A percentile compares a stretch with the other conserved stretches of the same genome.
phyloP scores from a whole-genome alignment of 2,888 invertebrate species.

The Tethea ocularis region DNA sequence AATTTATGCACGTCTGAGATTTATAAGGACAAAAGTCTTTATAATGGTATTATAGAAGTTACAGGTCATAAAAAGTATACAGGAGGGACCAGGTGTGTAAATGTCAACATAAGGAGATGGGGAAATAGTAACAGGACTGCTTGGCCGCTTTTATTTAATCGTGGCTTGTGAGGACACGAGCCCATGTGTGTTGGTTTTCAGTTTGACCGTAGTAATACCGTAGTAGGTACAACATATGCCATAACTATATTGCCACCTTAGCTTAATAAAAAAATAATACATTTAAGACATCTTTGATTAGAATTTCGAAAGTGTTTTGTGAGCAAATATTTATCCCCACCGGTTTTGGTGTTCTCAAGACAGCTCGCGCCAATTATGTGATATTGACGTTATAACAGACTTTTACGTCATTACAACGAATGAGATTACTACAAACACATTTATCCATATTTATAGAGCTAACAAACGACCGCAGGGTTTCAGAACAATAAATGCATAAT shows the following conservation, averaged over 20 bases:
- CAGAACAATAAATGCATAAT: background rate
- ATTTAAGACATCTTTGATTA: background rate
- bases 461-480: background rate
- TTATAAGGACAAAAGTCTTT: background rate
- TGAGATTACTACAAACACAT: constrained; percentile 20
- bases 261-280: too few species aligned
- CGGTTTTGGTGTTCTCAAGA: background rate
- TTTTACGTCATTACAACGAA: constrained; percentile 33
- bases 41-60: too few species aligned
- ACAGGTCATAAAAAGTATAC: too few species aligned
- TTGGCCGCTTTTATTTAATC: too few species aligned
- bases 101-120: too few species aligned
- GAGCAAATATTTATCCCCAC: background rate
- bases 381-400: constrained; percentile 26
- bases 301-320: background rate
- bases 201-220: too few species aligned
- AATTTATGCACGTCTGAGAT: background rate
- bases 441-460: constrained; percentile 29
- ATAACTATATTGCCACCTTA: too few species aligned
- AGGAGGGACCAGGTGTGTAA: too few species aligned
- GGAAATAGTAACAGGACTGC: too few species aligned
- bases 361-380: background rate
- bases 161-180: too few species aligned
- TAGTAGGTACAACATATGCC: too few species aligned
- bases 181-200: too few species aligned